Conservation (phyloP, 2,113 vertebrate genomes). For the Neomonachus schauinslandi region DNA sequence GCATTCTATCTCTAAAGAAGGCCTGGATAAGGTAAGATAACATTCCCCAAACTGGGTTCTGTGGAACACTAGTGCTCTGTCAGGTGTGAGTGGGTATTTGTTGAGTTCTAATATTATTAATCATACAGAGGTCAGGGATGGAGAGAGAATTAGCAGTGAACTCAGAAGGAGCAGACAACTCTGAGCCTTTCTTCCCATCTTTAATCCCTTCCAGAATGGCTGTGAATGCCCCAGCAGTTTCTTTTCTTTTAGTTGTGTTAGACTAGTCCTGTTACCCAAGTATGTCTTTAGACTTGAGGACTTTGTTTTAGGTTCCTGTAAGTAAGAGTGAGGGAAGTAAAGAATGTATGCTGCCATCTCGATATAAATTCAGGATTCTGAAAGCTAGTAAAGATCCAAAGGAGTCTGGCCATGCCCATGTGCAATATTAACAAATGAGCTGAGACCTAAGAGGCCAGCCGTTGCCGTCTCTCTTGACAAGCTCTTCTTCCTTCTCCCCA, state of each 20-base stretch:
- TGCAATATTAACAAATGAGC: neutral
- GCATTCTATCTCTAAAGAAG: neutral
- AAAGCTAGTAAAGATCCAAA: neutral
- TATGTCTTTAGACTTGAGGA: neutral
- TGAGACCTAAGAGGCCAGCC: neutral
- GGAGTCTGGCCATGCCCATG: neutral
- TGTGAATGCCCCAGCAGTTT: neutral
- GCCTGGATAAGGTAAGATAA: neutral
- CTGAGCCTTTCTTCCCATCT: neutral
- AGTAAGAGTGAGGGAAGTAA: neutral
- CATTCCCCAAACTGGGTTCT: neutral
- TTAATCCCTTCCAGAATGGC: neutral
- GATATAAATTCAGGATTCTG: neutral
- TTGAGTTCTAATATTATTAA: neutral
- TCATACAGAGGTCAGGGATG: neutral
- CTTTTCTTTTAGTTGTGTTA: neutral
- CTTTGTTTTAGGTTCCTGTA: neutral
- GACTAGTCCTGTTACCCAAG: neutral
- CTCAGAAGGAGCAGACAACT: neutral
- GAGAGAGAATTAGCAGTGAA: neutral
- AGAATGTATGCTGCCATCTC: neutral
- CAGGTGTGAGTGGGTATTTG: neutral
- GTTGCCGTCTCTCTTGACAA: neutral
- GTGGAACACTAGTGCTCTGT: neutral
- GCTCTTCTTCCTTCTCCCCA: neutral